A percentile compares a stretch with the other conserved stretches of the same genome.
These are phyloP conservation scores for Luidia sarsii DNA, from an alignment of 53 echinoderm and acorn worm species.

Conservation along the genomic window DNA sequence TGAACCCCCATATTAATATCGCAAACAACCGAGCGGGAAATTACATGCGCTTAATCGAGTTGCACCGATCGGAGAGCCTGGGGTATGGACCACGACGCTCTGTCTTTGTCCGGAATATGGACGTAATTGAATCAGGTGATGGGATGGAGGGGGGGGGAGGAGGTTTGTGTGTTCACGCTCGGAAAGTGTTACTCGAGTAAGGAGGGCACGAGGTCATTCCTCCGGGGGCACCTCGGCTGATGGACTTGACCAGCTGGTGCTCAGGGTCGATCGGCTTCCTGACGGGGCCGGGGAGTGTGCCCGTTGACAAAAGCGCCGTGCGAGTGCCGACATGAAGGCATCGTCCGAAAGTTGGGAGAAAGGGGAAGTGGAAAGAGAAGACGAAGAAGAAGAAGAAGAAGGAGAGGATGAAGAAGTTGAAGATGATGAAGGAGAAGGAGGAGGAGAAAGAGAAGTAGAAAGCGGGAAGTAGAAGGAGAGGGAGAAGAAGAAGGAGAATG, in stretches of 20 bases:
- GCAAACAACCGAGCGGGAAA: not conserved
- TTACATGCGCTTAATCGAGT: constrained; percentile 7
- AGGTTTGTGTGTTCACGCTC: not conserved
- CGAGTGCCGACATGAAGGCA: too few species aligned
- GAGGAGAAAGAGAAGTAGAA: too few species aligned
- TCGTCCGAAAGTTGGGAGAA: too few species aligned
- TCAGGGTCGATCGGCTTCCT: not conserved
- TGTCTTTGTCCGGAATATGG: not conserved
- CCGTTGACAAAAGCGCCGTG: too few species aligned
- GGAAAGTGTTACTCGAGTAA: not conserved
- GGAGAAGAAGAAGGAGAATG: too few species aligned
- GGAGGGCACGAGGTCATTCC: constrained; percentile 32
- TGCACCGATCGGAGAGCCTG: not conserved
- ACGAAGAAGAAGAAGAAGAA: not conserved
- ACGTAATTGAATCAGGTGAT: constrained; percentile 14
- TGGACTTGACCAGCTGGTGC: constrained; percentile 20
- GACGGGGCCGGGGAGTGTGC: too few species aligned
- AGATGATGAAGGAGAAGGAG: too few species aligned
- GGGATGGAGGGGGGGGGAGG: too few species aligned
- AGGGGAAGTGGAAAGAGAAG: too few species aligned
- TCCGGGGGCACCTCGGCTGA: not conserved
- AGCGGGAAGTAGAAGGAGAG: too few species aligned
- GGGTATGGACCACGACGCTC: not conserved
- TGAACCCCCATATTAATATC: constrained; percentile 11
- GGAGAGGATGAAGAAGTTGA: too few species aligned